These are phyloP conservation scores for Ips nitidus DNA, from an alignment of 1,140 invertebrate species.

Conservation along the genomic window DNA sequence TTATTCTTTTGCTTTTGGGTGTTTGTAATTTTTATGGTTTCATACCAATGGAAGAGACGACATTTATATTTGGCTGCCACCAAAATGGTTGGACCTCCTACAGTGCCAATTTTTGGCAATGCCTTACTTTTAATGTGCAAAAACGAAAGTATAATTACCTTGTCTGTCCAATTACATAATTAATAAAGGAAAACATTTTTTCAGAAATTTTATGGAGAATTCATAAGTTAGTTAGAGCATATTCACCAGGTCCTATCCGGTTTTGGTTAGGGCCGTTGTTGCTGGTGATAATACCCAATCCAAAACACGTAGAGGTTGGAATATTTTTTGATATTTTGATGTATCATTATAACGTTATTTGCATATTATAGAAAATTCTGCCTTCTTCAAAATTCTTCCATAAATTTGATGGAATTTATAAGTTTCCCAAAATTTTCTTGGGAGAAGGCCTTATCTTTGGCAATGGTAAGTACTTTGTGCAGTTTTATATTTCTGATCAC, in stretches of 20 bases:
- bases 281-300: conserved; percentile 20
- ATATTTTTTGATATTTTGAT: conserved; percentile 1
- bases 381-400: conserved; percentile 32
- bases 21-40: background rate
- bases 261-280: conserved; percentile 37
- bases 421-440: conserved; percentile 24
- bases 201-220: conserved; percentile 29
- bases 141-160: conserved; percentile 11
- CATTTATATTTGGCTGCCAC: conserved; percentile 22
- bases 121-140: conserved; percentile 22
- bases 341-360: conserved; percentile 6
- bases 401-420: conserved; percentile 32
- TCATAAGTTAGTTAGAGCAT: conserved; percentile 6
- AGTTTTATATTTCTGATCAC: background rate
- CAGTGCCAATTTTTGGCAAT: conserved; percentile 33
- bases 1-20: background rate
- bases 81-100: conserved; percentile 25
- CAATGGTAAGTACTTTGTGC: conserved; percentile 25
- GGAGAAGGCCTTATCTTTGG: conserved; percentile 32
- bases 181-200: conserved; percentile 7
- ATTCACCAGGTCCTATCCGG: conserved; percentile 10
- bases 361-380: conserved; percentile 36
- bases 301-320: conserved; percentile 33
- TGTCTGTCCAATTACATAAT: background rate
- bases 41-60: conserved; percentile 19